These are phyloP conservation scores for Hymenopus coronatus DNA, from an alignment of 2,888 invertebrate genomes.

Conservation along the genomic window DNA sequence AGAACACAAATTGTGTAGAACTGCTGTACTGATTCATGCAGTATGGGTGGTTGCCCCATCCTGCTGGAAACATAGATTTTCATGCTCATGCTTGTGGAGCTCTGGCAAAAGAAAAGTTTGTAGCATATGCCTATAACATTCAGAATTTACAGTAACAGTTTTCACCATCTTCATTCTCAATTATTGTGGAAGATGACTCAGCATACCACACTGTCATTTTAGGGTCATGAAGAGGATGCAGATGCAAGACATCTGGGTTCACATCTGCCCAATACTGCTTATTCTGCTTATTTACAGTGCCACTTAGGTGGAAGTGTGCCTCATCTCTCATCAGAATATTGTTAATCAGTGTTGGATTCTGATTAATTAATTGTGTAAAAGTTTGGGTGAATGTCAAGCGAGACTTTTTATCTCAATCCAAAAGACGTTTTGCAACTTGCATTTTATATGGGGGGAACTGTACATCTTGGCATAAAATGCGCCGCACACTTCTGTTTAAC, in stretches of 20 bases:
- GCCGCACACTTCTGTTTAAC: neutral
- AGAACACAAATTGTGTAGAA: too few relatives aligned
- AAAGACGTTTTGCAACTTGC: neutral
- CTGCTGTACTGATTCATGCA: too few relatives aligned
- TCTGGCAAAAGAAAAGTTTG: constrained; percentile 34
- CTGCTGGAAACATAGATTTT: too few relatives aligned
- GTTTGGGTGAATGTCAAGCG: neutral
- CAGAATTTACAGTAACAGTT: too few relatives aligned
- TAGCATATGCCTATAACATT: constrained; percentile 37
- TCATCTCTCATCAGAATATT: neutral
- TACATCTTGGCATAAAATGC: constrained; percentile 45
- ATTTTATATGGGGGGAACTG: neutral
- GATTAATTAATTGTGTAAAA: constrained; percentile 56
- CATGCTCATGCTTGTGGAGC: neutral
- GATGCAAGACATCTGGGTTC: constrained; percentile 36
- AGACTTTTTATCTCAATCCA: neutral
- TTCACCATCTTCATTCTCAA: too few relatives aligned
- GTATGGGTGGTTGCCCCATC: neutral
- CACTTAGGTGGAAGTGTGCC: too few relatives aligned
- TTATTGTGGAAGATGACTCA: too few relatives aligned
- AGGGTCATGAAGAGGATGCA: constrained; percentile 37
- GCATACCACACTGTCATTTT: too few relatives aligned
- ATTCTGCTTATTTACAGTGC: too few relatives aligned
- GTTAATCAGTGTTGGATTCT: constrained; percentile 97
- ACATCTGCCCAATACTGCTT: constrained; percentile 46